Conservation (phyloP, 2,888 invertebrate genomes). For the Mylabris sibirica region DNA sequence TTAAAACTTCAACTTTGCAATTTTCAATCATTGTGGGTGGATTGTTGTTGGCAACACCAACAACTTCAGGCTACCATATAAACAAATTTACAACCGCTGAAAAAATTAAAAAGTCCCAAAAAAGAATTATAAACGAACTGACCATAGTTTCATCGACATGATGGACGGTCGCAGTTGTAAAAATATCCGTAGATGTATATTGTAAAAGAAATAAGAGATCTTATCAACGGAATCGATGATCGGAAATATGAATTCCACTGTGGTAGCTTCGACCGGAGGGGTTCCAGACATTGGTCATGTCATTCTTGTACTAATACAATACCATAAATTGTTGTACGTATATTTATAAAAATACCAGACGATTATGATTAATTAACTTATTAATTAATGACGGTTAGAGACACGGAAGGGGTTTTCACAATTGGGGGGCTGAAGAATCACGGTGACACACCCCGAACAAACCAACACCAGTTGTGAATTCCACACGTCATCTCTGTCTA, state of each 20-base stretch:
- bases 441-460: conserved; percentile 10
- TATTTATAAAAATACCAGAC: background rate
- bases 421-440: background rate
- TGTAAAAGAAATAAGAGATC: conserved; percentile 50
- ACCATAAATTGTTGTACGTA: conserved; percentile 26
- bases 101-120: conserved; percentile 7
- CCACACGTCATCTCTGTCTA: conserved; percentile 10
- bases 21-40: background rate
- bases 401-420: background rate
- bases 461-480: background rate
- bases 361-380: conserved; percentile 29
- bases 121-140: background rate
- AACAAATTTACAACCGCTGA: background rate
- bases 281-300: conserved; percentile 39
- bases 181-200: conserved; percentile 23
- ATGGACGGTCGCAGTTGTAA: conserved; percentile 32
- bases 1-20: background rate
- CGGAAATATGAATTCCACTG: conserved; percentile 60
- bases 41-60: conserved; percentile 4
- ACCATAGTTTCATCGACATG: conserved; percentile 29
- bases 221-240: conserved; percentile 61
- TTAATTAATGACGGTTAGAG: conserved; percentile 29
- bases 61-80: background rate
- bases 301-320: conserved; percentile 33
- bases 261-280: conserved; percentile 50